Evolutionary conservation across 2,113 vertebrate species (phyloP).

Genomic region (Cottus gobio): DNA sequence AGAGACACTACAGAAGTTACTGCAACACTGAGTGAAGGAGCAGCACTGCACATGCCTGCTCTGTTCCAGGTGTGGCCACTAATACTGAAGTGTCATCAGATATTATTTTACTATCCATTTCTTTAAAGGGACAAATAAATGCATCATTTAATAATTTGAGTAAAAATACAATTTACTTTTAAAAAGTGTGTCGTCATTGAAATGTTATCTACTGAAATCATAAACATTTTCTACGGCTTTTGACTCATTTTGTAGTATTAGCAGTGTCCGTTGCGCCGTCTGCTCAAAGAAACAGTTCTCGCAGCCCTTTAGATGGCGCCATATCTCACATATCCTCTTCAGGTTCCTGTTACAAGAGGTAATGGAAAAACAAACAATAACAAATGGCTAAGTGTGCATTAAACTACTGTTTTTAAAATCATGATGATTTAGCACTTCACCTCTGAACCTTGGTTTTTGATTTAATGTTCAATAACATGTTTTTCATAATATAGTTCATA

Average conservation of each 20-base stretch:
- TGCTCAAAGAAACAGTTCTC: neutral
- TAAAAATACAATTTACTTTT: constrained; percentile 21
- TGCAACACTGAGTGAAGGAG: constrained; percentile 50
- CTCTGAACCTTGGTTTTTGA: neutral
- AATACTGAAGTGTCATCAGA: constrained; percentile 27
- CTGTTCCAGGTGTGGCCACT: constrained; percentile 45
- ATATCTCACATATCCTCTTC: constrained; percentile 3
- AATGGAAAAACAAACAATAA: neutral
- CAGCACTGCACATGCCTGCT: constrained; percentile 11
- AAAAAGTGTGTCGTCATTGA: constrained; percentile 19
- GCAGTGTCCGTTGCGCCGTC: neutral
- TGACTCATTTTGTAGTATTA: neutral
- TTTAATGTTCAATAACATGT: neutral
- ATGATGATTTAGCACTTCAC: neutral
- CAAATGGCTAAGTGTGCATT: neutral
- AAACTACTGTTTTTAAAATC: neutral
- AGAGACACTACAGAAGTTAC: constrained; percentile 60
- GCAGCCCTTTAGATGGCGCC: constrained; percentile 37
- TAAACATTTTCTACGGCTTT: neutral
- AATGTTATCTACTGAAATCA: constrained; percentile 3
- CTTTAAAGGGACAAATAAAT: constrained; percentile 27
- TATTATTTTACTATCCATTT: constrained; percentile 10
- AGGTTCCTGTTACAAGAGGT: neutral
- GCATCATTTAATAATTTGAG: neutral
- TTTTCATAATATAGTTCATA: too few relatives aligned